Evolutionary conservation across 2,797 vertebrate genomes (phyloP).

Genomic region (Sciaenops ocellatus): DNA sequence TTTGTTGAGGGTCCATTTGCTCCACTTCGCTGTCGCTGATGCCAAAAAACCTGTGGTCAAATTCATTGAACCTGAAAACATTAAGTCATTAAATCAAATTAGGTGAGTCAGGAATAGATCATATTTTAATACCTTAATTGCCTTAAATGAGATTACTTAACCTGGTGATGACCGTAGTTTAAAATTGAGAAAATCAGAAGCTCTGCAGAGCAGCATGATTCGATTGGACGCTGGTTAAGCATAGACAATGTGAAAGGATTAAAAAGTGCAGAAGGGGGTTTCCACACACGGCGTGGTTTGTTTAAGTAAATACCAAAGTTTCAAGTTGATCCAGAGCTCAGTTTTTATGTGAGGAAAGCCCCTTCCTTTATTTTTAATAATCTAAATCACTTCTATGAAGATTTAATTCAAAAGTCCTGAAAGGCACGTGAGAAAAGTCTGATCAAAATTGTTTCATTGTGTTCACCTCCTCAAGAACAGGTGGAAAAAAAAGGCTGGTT

Average conservation of each 20-base stretch:
- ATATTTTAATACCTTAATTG: background rate
- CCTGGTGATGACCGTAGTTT: background rate
- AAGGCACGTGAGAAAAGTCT: no score
- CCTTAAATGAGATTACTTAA: background rate
- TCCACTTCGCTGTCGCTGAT: slow-evolving; percentile 87
- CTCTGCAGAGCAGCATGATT: background rate
- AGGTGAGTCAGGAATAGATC: background rate
- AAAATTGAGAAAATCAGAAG: background rate
- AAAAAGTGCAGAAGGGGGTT: background rate
- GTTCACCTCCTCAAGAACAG: no score
- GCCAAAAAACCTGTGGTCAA: slow-evolving; percentile 90
- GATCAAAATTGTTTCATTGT: no score
- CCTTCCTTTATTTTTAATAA: background rate
- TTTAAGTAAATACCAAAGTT: background rate
- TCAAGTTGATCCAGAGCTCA: no score
- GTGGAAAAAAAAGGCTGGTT: no score
- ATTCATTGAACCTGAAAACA: slow-evolving; percentile 85
- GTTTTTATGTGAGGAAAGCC: background rate
- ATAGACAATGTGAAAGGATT: background rate
- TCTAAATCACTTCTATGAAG: background rate
- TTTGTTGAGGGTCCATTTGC: slow-evolving; percentile 90
- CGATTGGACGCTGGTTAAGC: background rate
- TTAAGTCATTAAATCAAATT: background rate
- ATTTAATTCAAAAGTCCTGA: no score
- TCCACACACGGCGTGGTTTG: background rate